phyloP scores from a whole-genome alignment of 2,797 vertebrate species.

The Nothura maculosa region DNA sequence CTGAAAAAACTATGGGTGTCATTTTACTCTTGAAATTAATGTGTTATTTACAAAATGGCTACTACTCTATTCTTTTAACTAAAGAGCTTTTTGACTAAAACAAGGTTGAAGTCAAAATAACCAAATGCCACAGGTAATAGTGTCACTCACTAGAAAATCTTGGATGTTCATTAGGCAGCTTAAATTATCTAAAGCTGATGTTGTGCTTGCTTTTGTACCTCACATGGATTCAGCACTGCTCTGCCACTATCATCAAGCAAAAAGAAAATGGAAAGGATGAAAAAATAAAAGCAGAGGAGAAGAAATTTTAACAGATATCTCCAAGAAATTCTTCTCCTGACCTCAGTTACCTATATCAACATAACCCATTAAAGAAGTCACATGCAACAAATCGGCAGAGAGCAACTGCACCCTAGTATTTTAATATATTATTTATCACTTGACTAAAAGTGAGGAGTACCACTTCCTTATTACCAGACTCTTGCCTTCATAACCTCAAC shows the following conservation, averaged over 20 bases:
- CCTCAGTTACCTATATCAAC: neutral
- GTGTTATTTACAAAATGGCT: slow-evolving; percentile 62
- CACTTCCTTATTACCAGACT: neutral
- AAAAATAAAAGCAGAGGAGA: neutral
- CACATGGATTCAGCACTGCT: neutral
- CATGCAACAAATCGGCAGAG: neutral
- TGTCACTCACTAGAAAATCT: neutral
- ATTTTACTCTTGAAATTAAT: slow-evolving; percentile 50
- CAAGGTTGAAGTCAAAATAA: slow-evolving; percentile 3
- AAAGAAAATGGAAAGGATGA: neutral
- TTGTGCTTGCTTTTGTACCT: neutral
- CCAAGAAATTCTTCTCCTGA: neutral
- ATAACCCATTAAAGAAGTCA: neutral
- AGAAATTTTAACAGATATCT: neutral
- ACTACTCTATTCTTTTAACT: slow-evolving; percentile 61
- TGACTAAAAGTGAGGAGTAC: neutral
- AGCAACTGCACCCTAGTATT: neutral
- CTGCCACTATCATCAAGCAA: neutral
- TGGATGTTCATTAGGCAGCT: slow-evolving; percentile 2
- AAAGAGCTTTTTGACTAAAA: slow-evolving; percentile 59
- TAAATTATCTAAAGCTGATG: neutral
- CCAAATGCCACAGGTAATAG: neutral
- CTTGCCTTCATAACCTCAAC: neutral
- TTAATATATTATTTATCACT: neutral
- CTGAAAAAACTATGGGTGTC: slow-evolving; percentile 34